Conservation (phyloP, 2,797 vertebrate species). For the Ctenochaetus hawaiiensis region DNA sequence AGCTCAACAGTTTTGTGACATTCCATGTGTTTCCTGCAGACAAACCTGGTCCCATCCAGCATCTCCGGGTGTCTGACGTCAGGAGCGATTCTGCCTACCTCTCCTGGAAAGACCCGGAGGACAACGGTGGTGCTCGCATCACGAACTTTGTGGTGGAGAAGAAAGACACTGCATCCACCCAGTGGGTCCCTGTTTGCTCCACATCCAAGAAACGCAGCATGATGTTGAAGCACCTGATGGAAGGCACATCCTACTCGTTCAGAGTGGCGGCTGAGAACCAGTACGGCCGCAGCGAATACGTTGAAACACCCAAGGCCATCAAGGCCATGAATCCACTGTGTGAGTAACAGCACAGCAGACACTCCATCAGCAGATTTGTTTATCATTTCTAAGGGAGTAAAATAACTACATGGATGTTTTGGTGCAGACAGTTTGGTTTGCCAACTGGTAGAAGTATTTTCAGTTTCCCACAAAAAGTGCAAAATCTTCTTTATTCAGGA, state of each 20-base stretch:
- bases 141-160: slow-evolving; percentile 99
- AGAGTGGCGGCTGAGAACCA: slow-evolving; percentile 98
- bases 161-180: slow-evolving; percentile 91
- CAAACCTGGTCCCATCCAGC: slow-evolving; percentile 96
- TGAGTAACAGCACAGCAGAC: slow-evolving; percentile 83
- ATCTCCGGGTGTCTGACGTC: slow-evolving; percentile 93
- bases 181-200: slow-evolving; percentile 95
- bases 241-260: slow-evolving; percentile 95
- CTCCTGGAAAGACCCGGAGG: slow-evolving; percentile 99
- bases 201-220: slow-evolving; percentile 98
- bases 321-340: slow-evolving; percentile 97
- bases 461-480: too few relatives aligned
- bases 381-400: background rate
- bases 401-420: background rate
- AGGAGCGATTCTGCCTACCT: slow-evolving; percentile 97
- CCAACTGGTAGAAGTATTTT: too few relatives aligned
- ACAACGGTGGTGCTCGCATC: slow-evolving; percentile 93
- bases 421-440: background rate
- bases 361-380: background rate
- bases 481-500: too few relatives aligned
- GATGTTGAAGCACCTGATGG: slow-evolving; percentile 93
- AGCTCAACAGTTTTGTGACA: background rate
- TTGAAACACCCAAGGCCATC: slow-evolving; percentile 91
- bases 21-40: slow-evolving; percentile 80
- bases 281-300: slow-evolving; percentile 94